These are phyloP conservation scores for Centroberyx gerrardi DNA, from an alignment of 2,797 vertebrate genomes.

Conservation along the genomic window DNA sequence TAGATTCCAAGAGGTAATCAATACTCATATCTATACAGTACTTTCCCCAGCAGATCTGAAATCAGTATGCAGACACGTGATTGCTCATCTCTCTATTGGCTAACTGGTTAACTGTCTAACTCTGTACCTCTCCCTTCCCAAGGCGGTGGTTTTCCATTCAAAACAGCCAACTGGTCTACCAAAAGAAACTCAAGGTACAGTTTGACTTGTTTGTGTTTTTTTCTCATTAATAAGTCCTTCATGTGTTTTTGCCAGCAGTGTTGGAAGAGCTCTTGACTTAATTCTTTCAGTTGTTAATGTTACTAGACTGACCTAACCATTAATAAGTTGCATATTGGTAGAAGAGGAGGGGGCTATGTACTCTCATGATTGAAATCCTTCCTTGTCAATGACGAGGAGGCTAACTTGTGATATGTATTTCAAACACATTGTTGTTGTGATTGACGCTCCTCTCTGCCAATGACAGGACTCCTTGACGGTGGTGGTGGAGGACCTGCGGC, in stretches of 20 bases:
- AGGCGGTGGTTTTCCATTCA: constrained; percentile 99
- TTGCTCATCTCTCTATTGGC: not conserved
- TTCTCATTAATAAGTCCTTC: not conserved
- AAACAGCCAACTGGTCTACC: constrained; percentile 98
- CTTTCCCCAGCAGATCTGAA: not conserved
- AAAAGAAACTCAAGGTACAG: constrained; percentile 96
- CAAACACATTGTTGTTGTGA: constrained; percentile 7
- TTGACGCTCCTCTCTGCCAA: constrained; percentile 15
- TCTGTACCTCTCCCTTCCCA: constrained; percentile 3
- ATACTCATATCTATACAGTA: not conserved
- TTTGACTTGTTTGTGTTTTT: not conserved
- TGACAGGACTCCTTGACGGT: constrained; percentile 93
- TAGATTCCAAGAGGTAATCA: not conserved
- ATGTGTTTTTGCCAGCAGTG: not conserved
- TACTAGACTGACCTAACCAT: too few species aligned
- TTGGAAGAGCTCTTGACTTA: too few species aligned
- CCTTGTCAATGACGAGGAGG: not conserved
- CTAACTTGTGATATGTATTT: not conserved
- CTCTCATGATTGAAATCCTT: not conserved
- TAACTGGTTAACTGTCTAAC: constrained; percentile 19
- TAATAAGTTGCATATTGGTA: not conserved
- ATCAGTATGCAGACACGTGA: constrained; percentile 14
- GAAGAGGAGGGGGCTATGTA: too few species aligned
- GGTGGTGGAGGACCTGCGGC: constrained; percentile 95
- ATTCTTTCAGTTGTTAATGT: too few species aligned